Percentiles rank a stretch among this genome's conserved stretches.
Evolutionary conservation across 2,797 vertebrate genomes (phyloP).

Genomic region (Euphonia xanthogaster): DNA sequence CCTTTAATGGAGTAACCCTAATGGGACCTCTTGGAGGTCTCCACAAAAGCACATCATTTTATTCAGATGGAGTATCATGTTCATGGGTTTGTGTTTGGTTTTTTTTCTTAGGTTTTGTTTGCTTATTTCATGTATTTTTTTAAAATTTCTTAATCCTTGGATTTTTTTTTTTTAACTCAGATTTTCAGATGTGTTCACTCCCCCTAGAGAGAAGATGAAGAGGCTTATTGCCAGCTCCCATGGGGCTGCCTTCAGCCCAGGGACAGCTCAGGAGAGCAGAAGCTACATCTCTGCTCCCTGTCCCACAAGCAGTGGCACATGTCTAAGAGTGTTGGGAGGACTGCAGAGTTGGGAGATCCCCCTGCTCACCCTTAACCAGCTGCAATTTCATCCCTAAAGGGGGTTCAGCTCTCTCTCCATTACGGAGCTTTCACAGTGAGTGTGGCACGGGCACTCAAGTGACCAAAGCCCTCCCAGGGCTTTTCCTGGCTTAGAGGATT

Average conservation of each 20-base stretch:
- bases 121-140: neutral
- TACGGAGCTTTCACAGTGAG: accelerated
- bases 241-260: neutral
- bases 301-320: neutral
- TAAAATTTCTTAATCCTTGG: accelerated
- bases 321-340: neutral
- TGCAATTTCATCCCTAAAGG: neutral
- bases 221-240: neutral
- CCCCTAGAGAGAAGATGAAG: neutral
- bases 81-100: neutral
- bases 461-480: neutral
- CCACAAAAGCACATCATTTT: neutral
- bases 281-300: neutral
- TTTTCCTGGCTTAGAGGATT: neutral
- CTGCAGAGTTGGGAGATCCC: neutral
- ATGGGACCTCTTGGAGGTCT: neutral
- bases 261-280: neutral
- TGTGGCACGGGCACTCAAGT: neutral
- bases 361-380: neutral
- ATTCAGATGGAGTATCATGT: neutral
- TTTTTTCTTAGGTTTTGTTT: neutral
- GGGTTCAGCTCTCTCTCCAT: neutral
- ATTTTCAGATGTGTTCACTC: neutral
- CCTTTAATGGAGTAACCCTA: neutral
- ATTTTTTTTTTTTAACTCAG: neutral